Evolutionary conservation across 2,113 vertebrate species (phyloP), one percentile per base, ranked within the genome.

Genomic region (Harpagus bidentatus): DNA sequence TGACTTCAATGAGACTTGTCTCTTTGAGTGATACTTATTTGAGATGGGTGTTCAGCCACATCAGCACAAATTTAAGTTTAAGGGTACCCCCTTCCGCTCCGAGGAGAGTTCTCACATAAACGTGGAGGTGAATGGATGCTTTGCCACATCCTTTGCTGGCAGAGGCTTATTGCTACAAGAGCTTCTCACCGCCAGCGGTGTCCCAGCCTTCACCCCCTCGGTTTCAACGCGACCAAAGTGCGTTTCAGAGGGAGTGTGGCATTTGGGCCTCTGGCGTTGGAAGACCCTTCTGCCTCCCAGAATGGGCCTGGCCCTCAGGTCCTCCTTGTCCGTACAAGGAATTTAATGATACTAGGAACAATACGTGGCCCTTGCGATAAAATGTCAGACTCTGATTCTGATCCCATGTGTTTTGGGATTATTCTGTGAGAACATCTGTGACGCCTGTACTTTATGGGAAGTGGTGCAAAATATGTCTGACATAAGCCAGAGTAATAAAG

Each of bases 61-160:
- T 96, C 94, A 96, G 96, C 95, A 92, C 71, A 86, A 95, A 94
- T 82, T 66, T 48, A 70, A 96, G 73, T 94, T 95, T 81, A 77
- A 96, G 62, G 50, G 50, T 91, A 73, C 20, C 58, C 42, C 55
- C 47, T 80, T 40, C 43, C 28, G 13, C 66, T 76, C 66, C 29
- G 55, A 90, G 62, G 42, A 77, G 47, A 85, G 36, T 48, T 87
- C 48, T 82, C 18, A 28, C 25, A 45, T 16, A 66, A 40, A 43
- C 45, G 34, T 56, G 58, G 40, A 38, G 48, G 40, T 58, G 45
- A 88, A 71, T 2, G 13, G 42, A 65, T 66, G 40, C 52, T 53
- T 53, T 31, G 28, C 31, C 47, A 45, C 61, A 62, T 31, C 29
- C 5, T 48, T 43, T 34, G 21, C 69, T 80, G 52, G 36, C 23